Evolutionary conservation across 2,888 invertebrate genomes (phyloP).

Genomic region (Alentia gelatinosa): DNA sequence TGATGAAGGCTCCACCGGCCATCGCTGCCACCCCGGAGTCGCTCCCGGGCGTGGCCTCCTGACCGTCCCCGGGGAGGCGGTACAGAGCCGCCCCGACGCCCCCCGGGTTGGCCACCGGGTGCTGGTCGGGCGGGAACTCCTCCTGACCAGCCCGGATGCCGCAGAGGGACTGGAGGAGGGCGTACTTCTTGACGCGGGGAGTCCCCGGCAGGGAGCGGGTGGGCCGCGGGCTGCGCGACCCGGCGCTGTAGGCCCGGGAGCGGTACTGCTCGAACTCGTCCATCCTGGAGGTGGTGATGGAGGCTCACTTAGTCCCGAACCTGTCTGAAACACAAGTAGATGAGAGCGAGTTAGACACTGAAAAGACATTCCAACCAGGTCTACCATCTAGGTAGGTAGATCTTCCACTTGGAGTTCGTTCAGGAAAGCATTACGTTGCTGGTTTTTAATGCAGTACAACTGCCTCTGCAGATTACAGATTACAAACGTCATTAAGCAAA

Average conservation of each 20-base stretch:
- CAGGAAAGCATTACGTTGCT: no score
- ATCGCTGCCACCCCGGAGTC: not conserved
- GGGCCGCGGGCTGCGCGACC: not conserved
- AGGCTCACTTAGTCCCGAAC: no score
- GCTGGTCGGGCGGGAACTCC: not conserved
- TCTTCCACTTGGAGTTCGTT: no score
- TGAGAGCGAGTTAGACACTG: no score
- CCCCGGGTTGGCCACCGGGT: no score
- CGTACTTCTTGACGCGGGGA: not conserved
- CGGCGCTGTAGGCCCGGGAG: conserved; percentile 40
- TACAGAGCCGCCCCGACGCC: not conserved
- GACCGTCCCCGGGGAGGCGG: not conserved
- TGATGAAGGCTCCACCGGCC: not conserved
- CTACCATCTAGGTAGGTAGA: no score
- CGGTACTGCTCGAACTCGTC: conserved; percentile 47
- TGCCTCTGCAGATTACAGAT: no score
- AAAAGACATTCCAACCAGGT: no score
- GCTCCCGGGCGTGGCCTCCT: not conserved
- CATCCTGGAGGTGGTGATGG: not conserved
- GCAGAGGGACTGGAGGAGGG: conserved; percentile 15
- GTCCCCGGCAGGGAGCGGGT: not conserved
- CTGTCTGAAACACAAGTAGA: no score
- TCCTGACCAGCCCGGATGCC: not conserved
- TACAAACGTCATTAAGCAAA: no score
- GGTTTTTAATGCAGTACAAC: no score